Evolutionary conservation across 2,113 vertebrate genomes (phyloP).

Genomic region (Hippocampus zosterae): DNA sequence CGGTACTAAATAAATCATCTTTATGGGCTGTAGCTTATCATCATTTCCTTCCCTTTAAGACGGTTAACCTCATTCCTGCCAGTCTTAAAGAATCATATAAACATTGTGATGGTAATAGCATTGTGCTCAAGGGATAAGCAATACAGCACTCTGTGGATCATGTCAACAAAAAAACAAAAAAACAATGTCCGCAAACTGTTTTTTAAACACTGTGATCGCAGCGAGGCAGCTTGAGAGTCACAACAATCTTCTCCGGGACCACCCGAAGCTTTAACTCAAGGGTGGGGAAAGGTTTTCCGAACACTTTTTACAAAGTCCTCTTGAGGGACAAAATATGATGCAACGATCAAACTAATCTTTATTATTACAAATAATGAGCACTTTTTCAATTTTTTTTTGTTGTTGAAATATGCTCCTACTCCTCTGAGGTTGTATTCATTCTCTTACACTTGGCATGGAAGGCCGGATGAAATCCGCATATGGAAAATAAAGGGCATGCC

Average conservation of each 20-base stretch:
- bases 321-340: neutral
- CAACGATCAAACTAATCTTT: neutral
- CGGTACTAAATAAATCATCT: neutral
- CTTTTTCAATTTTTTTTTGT: neutral
- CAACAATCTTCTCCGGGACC: conserved; percentile 59
- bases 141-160: conserved; percentile 56
- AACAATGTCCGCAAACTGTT: conserved; percentile 2
- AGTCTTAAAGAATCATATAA: conserved; percentile 42
- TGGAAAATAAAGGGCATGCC: conserved; percentile 3
- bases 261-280: conserved; percentile 59
- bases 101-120: conserved; percentile 22
- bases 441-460: neutral
- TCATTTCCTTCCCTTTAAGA: conserved; percentile 35
- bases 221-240: conserved; percentile 59
- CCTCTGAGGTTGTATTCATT: neutral
- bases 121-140: conserved; percentile 51
- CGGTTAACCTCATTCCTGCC: conserved; percentile 49
- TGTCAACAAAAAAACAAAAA: conserved; percentile 3
- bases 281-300: neutral
- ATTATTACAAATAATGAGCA: neutral
- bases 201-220: conserved; percentile 61
- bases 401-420: neutral
- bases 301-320: neutral
- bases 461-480: conserved; percentile 8
- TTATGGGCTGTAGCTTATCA: neutral